Base-by-base conservation (phyloP, 2,888 invertebrate species). In the Latrodectus hesperus region DNA sequence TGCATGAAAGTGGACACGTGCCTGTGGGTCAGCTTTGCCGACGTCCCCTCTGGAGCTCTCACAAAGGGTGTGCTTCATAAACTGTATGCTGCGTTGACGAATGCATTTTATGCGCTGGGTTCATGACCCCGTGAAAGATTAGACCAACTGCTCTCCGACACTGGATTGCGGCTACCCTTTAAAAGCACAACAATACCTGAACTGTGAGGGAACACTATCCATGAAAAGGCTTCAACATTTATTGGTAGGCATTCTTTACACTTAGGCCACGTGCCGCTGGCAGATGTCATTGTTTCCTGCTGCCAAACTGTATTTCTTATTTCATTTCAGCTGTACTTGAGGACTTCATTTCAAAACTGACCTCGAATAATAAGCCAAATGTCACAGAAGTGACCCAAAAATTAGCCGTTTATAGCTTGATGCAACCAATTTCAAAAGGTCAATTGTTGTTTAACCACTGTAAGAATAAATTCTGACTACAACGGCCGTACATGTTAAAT, bases 41-140 rank as follows among this genome's bases (percentile, higher is more conserved):
- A 67, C 68, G 16, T 10, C 74, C 64, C 60, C 51, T 14, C 49
- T 16, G 12, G 22, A 55, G 60, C 49, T 22, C 64, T n/a, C 74
- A 83, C 78, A 78, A 83, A 78, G 68, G 26, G 49, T 55, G 55
- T 38, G 68, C 10, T 64, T 60, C 60, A 55, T 85, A 55, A n/a
- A 51, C 68, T 51, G 67, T 65, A 72, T 52, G 38, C 55, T 70
- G 68, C 26, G n/a, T 77, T 84, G 77, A 72, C 72, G 84, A 77
- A 72, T 53, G 74, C 74, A 52, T 74, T 84, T 78, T 85, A 68
- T 74, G 68, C 60, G 16, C 52, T 49, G 67, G 53, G 80, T 74
- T 88, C 87, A 67, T 74, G 74, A 78, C 87, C 87, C 87, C 81
- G 68, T 71, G 73, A 73, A 83, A 88, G 78, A 83, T 83, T 82